A percentile compares a stretch with the other conserved stretches of the same genome.
phyloP scores from a whole-genome alignment of 1,140 invertebrate genomes.

The Ganaspis sp. region DNA sequence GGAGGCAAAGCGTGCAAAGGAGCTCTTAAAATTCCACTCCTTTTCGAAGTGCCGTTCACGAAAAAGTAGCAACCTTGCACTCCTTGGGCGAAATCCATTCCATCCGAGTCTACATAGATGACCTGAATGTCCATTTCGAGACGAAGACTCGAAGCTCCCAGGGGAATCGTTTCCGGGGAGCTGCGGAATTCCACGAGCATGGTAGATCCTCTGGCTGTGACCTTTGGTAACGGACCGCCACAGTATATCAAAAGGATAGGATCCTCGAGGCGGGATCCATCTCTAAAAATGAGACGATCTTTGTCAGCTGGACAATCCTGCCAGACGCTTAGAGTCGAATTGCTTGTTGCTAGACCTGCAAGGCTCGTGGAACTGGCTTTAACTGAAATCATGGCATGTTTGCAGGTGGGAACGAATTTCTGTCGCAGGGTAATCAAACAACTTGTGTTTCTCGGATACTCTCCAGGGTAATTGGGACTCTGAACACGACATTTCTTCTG shows the following conservation, averaged over 20 bases:
- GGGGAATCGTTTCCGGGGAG: conserved; percentile 84
- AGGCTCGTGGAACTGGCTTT: conserved; percentile 58
- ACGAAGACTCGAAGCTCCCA: conserved; percentile 81
- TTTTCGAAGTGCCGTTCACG: conserved; percentile 74
- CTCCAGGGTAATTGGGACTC: conserved; percentile 93
- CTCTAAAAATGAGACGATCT: conserved; percentile 90
- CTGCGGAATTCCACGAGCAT: conserved; percentile 92
- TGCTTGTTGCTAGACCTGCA: conserved; percentile 76
- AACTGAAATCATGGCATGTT: conserved; percentile 92
- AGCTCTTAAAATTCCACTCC: conserved; percentile 82
- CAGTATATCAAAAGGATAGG: conserved; percentile 91
- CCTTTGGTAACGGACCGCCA: conserved; percentile 87
- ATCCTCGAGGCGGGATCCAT: conserved; percentile 87
- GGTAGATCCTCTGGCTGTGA: conserved; percentile 82
- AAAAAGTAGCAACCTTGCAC: conserved; percentile 76
- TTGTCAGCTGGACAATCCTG: conserved; percentile 88
- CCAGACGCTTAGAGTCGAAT: conserved; percentile 85
- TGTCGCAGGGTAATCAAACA: conserved; percentile 89
- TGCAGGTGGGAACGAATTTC: conserved; percentile 89
- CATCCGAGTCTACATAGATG: conserved; percentile 90
- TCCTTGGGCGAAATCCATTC: conserved; percentile 81
- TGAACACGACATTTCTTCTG: conserved; percentile 88
- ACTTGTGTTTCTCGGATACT: conserved; percentile 92
- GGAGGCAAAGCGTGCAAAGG: conserved; percentile 89
- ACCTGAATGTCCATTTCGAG: conserved; percentile 91